These are phyloP conservation scores for Meda fulgida DNA, from an alignment of 2,797 vertebrate species.

Conservation along the genomic window DNA sequence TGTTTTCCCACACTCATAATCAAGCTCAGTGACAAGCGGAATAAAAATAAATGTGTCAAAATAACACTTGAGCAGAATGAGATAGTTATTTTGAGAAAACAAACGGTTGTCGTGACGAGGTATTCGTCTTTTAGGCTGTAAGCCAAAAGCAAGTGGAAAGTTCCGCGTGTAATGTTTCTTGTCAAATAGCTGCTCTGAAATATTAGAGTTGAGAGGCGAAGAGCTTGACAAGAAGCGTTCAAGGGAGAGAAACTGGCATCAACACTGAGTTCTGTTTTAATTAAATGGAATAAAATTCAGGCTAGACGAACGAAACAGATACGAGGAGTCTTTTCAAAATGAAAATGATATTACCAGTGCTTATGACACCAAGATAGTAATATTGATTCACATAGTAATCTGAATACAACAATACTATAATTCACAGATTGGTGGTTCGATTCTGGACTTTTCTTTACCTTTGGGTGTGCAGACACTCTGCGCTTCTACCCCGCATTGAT, in stretches of 20 bases:
- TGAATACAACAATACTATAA: constrained; percentile 25
- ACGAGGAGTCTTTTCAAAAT: constrained; percentile 4
- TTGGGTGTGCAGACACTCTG: constrained; percentile 95
- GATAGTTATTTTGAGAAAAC: constrained; percentile 48
- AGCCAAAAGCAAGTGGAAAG: constrained; percentile 55
- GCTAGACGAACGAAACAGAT: constrained; percentile 20
- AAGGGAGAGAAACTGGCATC: constrained; percentile 24
- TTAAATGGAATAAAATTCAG: constrained; percentile 41
- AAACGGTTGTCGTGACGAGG: constrained; percentile 47
- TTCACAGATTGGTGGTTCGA: constrained; percentile 34
- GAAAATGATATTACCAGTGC: constrained; percentile 25
- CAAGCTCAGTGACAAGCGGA: constrained; percentile 20
- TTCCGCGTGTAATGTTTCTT: constrained; percentile 54
- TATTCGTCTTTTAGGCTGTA: constrained; percentile 40
- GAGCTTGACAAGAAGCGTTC: constrained; percentile 35
- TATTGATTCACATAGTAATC: constrained; percentile 18
- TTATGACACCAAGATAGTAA: constrained; percentile 20
- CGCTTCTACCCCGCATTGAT: constrained; percentile 98
- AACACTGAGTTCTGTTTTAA: constrained; percentile 15
- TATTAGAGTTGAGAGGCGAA: constrained; percentile 17
- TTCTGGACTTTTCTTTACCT: constrained; percentile 84
- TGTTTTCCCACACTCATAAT: neutral
- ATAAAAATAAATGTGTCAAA: constrained; percentile 49
- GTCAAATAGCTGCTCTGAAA: constrained; percentile 40
- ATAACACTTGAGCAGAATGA: constrained; percentile 44